Base-by-base conservation (phyloP, 2,797 vertebrate species). In the Fringilla coelebs region DNA sequence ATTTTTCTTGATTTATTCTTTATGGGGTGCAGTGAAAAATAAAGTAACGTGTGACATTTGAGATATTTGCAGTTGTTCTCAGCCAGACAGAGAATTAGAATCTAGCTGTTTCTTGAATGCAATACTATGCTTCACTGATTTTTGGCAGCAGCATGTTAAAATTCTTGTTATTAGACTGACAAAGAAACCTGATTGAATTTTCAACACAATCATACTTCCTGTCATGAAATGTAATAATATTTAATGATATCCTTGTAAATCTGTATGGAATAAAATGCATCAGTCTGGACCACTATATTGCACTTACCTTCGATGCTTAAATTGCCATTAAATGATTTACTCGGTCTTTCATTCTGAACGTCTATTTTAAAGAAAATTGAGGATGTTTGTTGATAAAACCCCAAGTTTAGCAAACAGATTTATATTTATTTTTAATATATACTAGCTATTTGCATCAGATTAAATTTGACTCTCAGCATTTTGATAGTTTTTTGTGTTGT, bases 201-300 rank as follows among this genome's bases (percentile, higher is more conserved):
- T 97, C 87, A 96, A 82, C 55, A 80, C 60, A 93, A 79, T 96
- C 94, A 90, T 95, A 88, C 48, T 92, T 96, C 66, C 94, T 97
- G 90, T 93, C 94, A 83, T 91, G 74, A 90, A 96, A 95, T 94
- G 57, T 94, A 95, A 94, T 90, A 95, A 62, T 97, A 89, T 93
- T 94, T 97, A 97, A 94, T 96, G 71, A 82, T 96, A 97, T 96
- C 81, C 96, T 96, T 97, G 71, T 95, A 93, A 97, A 97, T 97
- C 61, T 91, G 36, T 88, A 65, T 95, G 55, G 70, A 96, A 79
- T 28, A 93, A 90, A 96, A 94, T 88, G 38, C 48, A 66, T 88
- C 70, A 49, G 13, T 92, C 55, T 96, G 89, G 90, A 77, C 43
- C 57, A 26, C 67, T 94, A 11, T 58, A 22, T 87, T 95, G 26